Base-by-base conservation (phyloP, 2,888 invertebrate genomes). In the Tubulanus polymorphus region DNA sequence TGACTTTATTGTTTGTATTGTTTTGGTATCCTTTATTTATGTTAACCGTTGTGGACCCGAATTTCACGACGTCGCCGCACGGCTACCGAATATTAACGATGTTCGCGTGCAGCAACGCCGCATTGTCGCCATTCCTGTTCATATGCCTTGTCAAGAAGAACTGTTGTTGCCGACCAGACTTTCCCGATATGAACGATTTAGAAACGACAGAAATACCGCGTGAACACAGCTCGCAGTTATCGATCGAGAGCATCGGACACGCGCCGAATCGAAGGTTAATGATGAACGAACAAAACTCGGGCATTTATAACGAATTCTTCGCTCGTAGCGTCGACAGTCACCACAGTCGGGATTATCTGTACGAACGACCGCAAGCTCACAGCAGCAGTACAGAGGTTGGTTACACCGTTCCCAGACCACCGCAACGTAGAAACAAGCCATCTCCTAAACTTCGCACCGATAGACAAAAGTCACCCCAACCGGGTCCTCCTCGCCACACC, bases 21-120 rank as follows among this genome's bases (percentile, higher is more conserved):
- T 92, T 91, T 81, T 93, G 93, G 92, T 91, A 91, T 61, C 93
- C 92, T 15, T 82, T 93, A 61, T 93, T 92, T 81, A 85, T 91
- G 65, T 88, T 91, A 66, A 91, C 91, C 1, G 81, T 91, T 61
- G 63, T 75, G 20, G 79, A 81, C 61, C 73, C 76, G 1, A 60
- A 67, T 30, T 73, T 72, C 61, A 56, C 62, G 37, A 67, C 68
- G 29, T 66, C 72, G 5, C 62, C 68, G 15, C 58, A 64, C 18
- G 55, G 70, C 30, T 78, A 78, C 63, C 69, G 73, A 83, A 55
- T 67, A 25, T 57, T 76, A 50, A 77, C 75, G 26, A 69, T 77
- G 30, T 57, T 76, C 5, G 74, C 78, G 3, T 78, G 76, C 74
- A 66, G 71, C 45, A 75, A 77, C 48, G 71, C 77, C 1, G 62